Evolutionary conservation across 2,797 vertebrate genomes (phyloP), one percentile per base, ranked within the genome.

Genomic region (Halcyon smyrnensis): DNA sequence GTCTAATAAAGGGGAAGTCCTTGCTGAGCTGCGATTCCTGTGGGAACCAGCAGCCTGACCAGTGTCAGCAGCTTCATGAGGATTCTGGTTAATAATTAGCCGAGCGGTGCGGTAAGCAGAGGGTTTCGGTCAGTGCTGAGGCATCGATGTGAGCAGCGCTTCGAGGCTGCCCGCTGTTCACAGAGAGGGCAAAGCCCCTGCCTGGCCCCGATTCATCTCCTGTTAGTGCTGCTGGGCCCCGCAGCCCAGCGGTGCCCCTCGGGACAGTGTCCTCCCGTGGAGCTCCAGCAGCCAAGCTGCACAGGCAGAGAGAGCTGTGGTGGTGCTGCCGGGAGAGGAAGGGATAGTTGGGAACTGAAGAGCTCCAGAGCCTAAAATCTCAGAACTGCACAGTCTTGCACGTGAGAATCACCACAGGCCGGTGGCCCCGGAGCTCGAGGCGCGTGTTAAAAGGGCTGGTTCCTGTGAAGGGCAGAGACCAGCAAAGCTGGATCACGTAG

Each of bases 11-110:
- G 82, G 84, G 94, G 71, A 84, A 70, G 48, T 87, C 75, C 57
- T 39, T 28, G 27, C 51, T 39, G 85, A 94, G 92, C 81, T 62
- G 93, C 93, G 95, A 54, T 90, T 53, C 79, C 87, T 45, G 11
- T 89, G 93, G 95, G 93, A 91, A 25, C 27, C 43, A 81, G 87
- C 60, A 37, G 87, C 74, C 53, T 70, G 75, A 54, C 65, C 54
- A 1, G 39, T 21, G 18, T 39, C 63, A 9, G 86, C 77, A 57
- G 46, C 75, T 54, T 39, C 3, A 12, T 27, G 82, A 74, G 45
- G 11, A 41, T 50, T 93, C 68, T 95, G 76, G 76, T 70, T 84
- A 23, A n/a, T 75, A 18, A 63, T 81, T 39, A 71, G 34, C 56
- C 1, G 2, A 56, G 68, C 5, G 6, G 1, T 36, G 27, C 5